These are phyloP conservation scores for Amphipoea lucens DNA, from an alignment of 2,888 invertebrate species.

Conservation along the genomic window DNA sequence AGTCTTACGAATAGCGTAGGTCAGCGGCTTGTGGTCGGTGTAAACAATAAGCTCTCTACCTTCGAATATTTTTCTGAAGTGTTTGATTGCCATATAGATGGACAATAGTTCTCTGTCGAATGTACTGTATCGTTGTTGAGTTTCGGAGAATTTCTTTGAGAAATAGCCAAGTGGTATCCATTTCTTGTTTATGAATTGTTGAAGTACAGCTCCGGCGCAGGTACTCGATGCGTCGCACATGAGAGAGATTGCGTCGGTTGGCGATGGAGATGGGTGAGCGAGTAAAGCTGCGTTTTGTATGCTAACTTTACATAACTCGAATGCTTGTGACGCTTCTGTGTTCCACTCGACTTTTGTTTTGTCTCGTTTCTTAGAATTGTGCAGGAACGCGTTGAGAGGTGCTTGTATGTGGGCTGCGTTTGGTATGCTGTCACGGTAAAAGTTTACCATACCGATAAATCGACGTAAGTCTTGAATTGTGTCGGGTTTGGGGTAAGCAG, in stretches of 20 bases:
- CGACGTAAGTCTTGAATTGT: background rate
- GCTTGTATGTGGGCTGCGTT: no score
- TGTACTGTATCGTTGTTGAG: constrained; percentile 6
- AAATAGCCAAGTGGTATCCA: constrained; percentile 9
- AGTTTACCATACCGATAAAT: background rate
- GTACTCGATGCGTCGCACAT: no score
- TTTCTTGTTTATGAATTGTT: background rate
- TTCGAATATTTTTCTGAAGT: constrained; percentile 13
- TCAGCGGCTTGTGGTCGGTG: background rate
- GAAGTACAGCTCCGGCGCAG: background rate
- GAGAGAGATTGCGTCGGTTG: no score
- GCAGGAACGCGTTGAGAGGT: no score
- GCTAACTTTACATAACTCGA: no score
- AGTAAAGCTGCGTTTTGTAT: no score
- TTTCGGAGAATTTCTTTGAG: background rate
- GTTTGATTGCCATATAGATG: constrained; percentile 6
- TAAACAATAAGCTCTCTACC: background rate
- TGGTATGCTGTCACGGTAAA: background rate
- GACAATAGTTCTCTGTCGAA: constrained; percentile 8
- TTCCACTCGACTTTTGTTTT: no score
- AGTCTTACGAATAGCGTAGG: background rate
- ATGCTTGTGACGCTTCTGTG: no score
- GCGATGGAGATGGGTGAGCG: no score
- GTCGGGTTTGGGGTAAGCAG: background rate
- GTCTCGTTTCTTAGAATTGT: no score